Evolutionary conservation across 2,888 invertebrate genomes (phyloP), one percentile per base, ranked within the genome.

Genomic region (Glyphotaelius pellucidus): DNA sequence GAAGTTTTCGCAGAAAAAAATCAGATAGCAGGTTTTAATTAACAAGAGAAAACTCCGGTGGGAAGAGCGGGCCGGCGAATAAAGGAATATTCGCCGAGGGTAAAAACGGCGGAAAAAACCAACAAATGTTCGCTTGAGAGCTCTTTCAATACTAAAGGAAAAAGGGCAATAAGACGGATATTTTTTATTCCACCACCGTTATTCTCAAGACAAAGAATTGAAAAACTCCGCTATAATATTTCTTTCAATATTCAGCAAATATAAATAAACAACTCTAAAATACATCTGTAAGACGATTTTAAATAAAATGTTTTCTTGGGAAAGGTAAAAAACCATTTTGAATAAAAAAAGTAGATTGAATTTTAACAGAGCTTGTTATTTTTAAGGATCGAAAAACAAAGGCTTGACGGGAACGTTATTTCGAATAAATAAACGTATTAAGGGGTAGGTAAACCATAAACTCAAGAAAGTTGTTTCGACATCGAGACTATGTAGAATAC

Each of bases 21-120:
- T 89, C 91, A 90, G 84, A 90, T 91, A 93, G 90, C 92, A 30
- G 84, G 85, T 90, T 93, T 93, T 92, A 93, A 93, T 93, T 93
- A 93, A 91, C 90, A 90, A 47, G 81, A 84, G 90, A 92, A 92
- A 89, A 52, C 88, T 88, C 90, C 31, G 85, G 79, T n/a, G 31
- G 31, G 80, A 90, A 42, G 31, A 83, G 42, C 80, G 89, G 80
- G 14, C 25, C 88, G 89, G 84, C 25, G 87, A 90, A 92, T 92
- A 90, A 90, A 92, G 89, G 90, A 90, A 92, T 92, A 90, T 89
- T 90, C 92, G 92, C 30, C 42, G 79, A 19, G 92, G 67, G 52
- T 83, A 89, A 90, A 92, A 90, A 92, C 84, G 87, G 91, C 32
- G 89, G 88, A 89, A 88, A 91, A 89, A 89, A 47, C 31, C 47